Evolutionary conservation across 2,113 vertebrate genomes (phyloP), one percentile per base, ranked within the genome.

Genomic region (Nicator chloris): DNA sequence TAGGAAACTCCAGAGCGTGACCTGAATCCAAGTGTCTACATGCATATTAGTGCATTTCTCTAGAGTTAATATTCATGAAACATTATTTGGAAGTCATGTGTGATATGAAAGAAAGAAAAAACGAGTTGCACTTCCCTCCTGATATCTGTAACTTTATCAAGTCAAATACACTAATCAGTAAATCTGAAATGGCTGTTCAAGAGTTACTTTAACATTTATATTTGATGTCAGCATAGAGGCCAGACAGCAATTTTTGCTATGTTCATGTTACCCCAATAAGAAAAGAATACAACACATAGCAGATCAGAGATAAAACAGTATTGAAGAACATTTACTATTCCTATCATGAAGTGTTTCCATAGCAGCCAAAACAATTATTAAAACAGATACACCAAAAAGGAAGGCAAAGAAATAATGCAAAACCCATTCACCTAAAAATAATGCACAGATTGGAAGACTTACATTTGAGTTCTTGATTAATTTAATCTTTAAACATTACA

Each of bases 321-420:
- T 0, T 49, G 79, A 83, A 93, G 61, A 95, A 68, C 69, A 90
- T 83, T 94, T 94, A 88, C 92, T 95, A 75, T 93, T 85, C 65
- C 71, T 88, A 60, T 81, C 76, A 72, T 93, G 86, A 90, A 93
- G 82, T 88, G 94, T 96, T 97, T 90, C 94, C 94, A 97, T 95
- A 95, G 95, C 93, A 96, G 95, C 94, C 17, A 9, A 88, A 96
- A 97, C 68, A 96, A 93, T 94, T 93, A 95, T 91, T 91, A 86
- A 94, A 90, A 92, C 45, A 70, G 86, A 92, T 82, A 86, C 63
- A 89, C 78, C 42, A 65, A 90, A 84, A 84, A 91, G 35, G 45
- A 86, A 84, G 49, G 76, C 88, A 90, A 92, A 78, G 47, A 75
- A 93, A 73, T 66, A 88, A 90, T 27, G 73, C 5, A 59, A 94